Percentiles rank a stretch among this genome's conserved stretches.
phyloP scores from a whole-genome alignment of 2,797 vertebrate species.

The Mus caroli region DNA sequence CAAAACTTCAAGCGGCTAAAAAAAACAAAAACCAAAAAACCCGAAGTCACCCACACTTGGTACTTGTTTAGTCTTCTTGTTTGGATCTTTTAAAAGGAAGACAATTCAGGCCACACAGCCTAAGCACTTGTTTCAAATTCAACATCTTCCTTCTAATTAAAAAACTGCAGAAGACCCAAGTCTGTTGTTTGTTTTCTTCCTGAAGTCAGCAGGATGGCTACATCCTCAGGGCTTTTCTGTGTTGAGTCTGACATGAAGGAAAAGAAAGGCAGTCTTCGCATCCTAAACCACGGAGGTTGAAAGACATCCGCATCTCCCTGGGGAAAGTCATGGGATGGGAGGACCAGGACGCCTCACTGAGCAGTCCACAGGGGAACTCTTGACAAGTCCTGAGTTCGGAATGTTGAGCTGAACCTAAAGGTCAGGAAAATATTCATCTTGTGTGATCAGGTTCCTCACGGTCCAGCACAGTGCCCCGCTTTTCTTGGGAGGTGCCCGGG shows the following conservation, averaged over 20 bases:
- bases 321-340: too few relatives aligned
- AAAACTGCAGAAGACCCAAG: conserved; percentile 73
- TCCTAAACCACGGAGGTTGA: conserved; percentile 77
- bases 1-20: too few relatives aligned
- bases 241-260: conserved; percentile 54
- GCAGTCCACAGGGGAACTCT: too few relatives aligned
- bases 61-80: conserved; percentile 73
- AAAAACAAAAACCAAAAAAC: background rate
- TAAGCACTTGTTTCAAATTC: conserved; percentile 68
- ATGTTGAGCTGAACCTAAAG: too few relatives aligned
- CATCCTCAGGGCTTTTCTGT: conserved; percentile 51
- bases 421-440: too few relatives aligned
- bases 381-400: too few relatives aligned
- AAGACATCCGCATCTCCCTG: conserved; percentile 38
- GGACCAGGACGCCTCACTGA: too few relatives aligned
- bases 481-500: too few relatives aligned
- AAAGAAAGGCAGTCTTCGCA: conserved; percentile 75
- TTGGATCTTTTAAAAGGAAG: conserved; percentile 70
- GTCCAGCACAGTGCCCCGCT: too few relatives aligned
- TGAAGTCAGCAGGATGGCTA: conserved; percentile 41
- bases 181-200: conserved; percentile 69
- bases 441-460: too few relatives aligned
- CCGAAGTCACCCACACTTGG: conserved; percentile 73
- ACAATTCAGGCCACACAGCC: conserved; percentile 66
- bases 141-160: conserved; percentile 58